Conservation (phyloP, 2,797 vertebrate genomes). For the Acanthornis magna region DNA sequence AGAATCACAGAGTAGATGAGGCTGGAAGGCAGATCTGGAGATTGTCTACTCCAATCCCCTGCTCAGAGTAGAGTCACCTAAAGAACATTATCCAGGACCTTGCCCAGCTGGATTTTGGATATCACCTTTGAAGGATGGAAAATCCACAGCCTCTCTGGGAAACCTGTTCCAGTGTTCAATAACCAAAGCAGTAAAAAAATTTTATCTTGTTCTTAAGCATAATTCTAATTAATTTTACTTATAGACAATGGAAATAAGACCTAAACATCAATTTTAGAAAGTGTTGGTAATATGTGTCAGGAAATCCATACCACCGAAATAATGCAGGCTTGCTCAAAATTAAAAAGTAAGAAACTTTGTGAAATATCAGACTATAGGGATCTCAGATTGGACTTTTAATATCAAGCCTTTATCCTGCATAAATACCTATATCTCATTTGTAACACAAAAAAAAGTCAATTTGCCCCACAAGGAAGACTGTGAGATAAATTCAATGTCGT, state of each 20-base stretch:
- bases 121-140: not conserved
- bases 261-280: not conserved
- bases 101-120: not conserved
- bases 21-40: not conserved
- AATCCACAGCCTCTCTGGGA: not conserved
- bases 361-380: not conserved
- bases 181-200: not conserved
- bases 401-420: not conserved
- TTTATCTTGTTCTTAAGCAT: not conserved
- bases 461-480: not conserved
- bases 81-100: not conserved
- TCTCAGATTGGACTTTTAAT: not conserved
- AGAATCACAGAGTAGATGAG: not conserved
- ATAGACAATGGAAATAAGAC: not conserved
- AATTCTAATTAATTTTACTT: not conserved
- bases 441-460: not conserved
- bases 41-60: fast-evolving
- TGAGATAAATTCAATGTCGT: not conserved
- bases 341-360: not conserved
- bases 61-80: not conserved
- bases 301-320: not conserved
- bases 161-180: not conserved
- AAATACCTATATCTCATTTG: not conserved
- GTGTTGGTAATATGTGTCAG: not conserved
- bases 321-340: not conserved